A percentile compares a stretch with the other conserved stretches of the same genome.
These are phyloP conservation scores for Schizaphis graminum DNA, from an alignment of 2,888 invertebrate species.

Conservation along the genomic window DNA sequence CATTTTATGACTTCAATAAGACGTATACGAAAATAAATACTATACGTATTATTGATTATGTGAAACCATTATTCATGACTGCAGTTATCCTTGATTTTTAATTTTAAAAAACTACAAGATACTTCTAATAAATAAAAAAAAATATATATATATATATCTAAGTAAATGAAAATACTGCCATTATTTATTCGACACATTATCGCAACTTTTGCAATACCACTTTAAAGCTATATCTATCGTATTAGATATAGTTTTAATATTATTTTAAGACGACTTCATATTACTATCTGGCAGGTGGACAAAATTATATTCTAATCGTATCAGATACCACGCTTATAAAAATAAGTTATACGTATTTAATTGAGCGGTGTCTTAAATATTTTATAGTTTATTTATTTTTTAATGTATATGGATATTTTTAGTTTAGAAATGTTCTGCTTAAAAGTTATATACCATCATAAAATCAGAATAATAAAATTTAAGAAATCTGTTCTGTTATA, in stretches of 20 bases:
- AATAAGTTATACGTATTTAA: neutral
- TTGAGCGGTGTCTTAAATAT: neutral
- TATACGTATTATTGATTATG: neutral
- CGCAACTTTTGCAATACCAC: neutral
- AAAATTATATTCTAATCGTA: neutral
- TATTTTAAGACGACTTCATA: neutral
- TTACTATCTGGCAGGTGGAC: neutral
- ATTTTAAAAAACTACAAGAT: neutral
- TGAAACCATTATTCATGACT: neutral
- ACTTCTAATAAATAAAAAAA: too few species aligned
- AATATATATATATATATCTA: too few species aligned
- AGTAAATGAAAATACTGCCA: neutral
- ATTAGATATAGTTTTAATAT: neutral
- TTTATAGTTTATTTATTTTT: neutral
- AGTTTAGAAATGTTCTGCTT: neutral
- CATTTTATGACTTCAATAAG: neutral
- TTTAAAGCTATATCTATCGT: neutral
- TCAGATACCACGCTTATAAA: neutral
- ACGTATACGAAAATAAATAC: neutral
- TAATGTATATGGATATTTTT: neutral
- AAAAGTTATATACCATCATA: neutral
- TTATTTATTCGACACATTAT: neutral
- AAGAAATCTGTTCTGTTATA: neutral
- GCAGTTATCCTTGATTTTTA: neutral
- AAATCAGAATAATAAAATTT: neutral